phyloP scores from a whole-genome alignment of 2,113 vertebrate genomes.

The Gobio gobio region DNA sequence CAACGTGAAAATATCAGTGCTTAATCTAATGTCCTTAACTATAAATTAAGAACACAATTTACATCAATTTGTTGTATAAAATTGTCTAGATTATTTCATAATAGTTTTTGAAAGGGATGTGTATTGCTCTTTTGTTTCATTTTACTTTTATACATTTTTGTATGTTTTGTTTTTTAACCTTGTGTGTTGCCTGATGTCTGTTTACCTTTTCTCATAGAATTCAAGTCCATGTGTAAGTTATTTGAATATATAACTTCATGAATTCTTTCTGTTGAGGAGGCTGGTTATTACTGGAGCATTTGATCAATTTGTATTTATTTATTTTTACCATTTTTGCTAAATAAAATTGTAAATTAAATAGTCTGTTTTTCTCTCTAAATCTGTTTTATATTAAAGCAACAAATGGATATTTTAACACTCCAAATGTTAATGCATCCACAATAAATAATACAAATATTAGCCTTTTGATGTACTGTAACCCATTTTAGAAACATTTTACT shows the following conservation, averaged over 20 bases:
- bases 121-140: conserved; percentile 46
- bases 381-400: not conserved
- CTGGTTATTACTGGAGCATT: conserved; percentile 81
- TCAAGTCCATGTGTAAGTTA: conserved; percentile 81
- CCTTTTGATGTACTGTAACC: not conserved
- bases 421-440: not conserved
- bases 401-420: not conserved
- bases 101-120: conserved; percentile 59
- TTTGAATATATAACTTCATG: conserved; percentile 73
- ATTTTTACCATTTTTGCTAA: conserved; percentile 92
- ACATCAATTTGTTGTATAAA: conserved; percentile 61
- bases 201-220: conserved; percentile 78
- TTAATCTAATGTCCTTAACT: conserved; percentile 56
- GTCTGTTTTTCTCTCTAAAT: not conserved
- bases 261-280: conserved; percentile 75
- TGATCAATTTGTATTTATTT: conserved; percentile 95
- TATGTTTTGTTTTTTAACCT: conserved; percentile 61
- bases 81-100: conserved; percentile 64
- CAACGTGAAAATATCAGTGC: conserved; percentile 54
- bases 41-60: conserved; percentile 60
- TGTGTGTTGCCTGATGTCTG: conserved; percentile 67
- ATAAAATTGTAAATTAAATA: conserved; percentile 82
- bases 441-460: not conserved
- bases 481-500: not conserved
- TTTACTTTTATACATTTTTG: conserved; percentile 58